Evolutionary conservation across 2,113 vertebrate species (phyloP).

Genomic region (Ginglymostoma cirratum): DNA sequence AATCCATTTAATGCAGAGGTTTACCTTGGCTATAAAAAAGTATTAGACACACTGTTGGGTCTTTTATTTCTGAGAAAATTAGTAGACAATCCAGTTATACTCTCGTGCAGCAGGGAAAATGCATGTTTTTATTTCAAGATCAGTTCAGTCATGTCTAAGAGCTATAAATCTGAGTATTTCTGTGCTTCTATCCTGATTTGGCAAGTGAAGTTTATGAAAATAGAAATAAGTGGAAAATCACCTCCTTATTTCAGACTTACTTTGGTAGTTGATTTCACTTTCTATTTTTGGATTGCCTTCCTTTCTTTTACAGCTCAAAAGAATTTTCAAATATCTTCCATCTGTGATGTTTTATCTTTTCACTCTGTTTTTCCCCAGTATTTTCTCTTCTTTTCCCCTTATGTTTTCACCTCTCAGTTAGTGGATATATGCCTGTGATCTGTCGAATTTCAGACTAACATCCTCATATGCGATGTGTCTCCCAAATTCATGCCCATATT

Average conservation of each 20-base stretch:
- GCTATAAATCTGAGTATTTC: not conserved
- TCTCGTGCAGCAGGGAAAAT: not conserved
- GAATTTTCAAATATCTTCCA: not conserved
- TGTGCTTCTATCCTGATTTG: not conserved
- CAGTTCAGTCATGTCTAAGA: not conserved
- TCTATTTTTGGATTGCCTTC: not conserved
- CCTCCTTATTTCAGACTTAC: not conserved
- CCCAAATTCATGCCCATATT: not conserved
- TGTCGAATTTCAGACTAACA: not conserved
- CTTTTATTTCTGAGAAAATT: not conserved
- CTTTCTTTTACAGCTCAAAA: not conserved
- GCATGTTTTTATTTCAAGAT: not conserved
- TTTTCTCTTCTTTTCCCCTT: not conserved
- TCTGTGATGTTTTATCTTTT: not conserved
- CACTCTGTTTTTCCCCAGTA: not conserved
- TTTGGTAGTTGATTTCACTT: not conserved
- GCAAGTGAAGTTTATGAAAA: slow-evolving; percentile 15
- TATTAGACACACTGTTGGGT: not conserved
- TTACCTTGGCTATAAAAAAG: not conserved
- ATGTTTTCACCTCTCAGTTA: not conserved
- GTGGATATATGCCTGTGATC: not conserved
- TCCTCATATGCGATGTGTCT: not conserved
- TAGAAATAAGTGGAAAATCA: not conserved
- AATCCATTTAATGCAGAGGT: not conserved
- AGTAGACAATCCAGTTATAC: not conserved